Percentiles rank a stretch among this genome's conserved stretches.
phyloP scores from a whole-genome alignment of 2,113 vertebrate genomes.

The Sitta europaea region DNA sequence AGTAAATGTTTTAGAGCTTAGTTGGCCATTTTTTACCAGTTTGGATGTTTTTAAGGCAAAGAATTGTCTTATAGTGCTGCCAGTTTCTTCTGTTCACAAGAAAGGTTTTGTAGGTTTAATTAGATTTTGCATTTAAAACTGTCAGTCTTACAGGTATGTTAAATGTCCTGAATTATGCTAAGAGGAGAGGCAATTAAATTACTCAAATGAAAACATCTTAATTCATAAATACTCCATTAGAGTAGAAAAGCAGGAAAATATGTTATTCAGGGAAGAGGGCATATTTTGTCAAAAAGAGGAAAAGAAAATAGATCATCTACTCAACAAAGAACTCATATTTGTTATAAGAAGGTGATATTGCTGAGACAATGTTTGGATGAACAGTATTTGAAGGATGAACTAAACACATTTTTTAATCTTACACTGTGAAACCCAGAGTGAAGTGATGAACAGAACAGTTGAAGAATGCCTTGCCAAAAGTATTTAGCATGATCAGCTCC shows the following conservation, averaged over 20 bases:
- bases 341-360: neutral
- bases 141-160: neutral
- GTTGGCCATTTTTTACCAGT: neutral
- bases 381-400: neutral
- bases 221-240: neutral
- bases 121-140: neutral
- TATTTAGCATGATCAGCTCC: neutral
- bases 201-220: neutral
- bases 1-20: neutral
- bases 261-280: neutral
- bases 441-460: neutral
- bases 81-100: neutral
- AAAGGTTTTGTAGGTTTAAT: neutral
- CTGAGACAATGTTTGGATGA: neutral
- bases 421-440: neutral
- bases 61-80: neutral
- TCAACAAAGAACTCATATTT: neutral
- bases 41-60: neutral
- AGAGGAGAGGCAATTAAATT: neutral
- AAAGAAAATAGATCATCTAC: neutral
- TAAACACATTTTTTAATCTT: neutral
- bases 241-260: neutral
- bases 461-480: neutral
- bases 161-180: neutral
- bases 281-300: neutral